These are phyloP conservation scores for Turritopsis rubra DNA, from an alignment of 30 jellyfish, hydroid and myxozoan genomes.

Conservation along the genomic window DNA sequence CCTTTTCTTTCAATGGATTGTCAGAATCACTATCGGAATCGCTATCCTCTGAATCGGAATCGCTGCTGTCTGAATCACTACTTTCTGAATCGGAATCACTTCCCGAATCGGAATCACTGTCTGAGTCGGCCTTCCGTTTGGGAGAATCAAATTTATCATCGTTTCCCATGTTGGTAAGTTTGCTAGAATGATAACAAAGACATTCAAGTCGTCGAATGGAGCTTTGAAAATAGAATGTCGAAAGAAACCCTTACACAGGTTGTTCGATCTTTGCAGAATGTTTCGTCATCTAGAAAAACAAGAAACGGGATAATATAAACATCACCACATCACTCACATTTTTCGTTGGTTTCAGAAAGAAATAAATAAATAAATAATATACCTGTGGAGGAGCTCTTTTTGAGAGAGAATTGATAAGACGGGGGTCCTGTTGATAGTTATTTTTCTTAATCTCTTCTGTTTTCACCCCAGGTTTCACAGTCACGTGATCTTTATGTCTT, in stretches of 20 bases:
- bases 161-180: slow-evolving; percentile 9
- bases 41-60: slow-evolving; percentile 51
- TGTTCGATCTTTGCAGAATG: background rate
- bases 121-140: slow-evolving; percentile 51
- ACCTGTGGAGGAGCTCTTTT: background rate
- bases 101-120: slow-evolving; percentile 57
- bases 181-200: background rate
- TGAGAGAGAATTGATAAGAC: background rate
- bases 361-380: too few relatives aligned
- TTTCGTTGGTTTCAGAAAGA: too few relatives aligned
- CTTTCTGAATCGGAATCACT: slow-evolving; percentile 44
- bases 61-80: slow-evolving; percentile 27
- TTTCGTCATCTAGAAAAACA: background rate
- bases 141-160: slow-evolving; percentile 85
- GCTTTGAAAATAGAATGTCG: too few relatives aligned
- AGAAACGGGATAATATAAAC: too few relatives aligned
- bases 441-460: background rate
- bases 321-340: too few relatives aligned
- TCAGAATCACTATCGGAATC: slow-evolving; percentile 61
- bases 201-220: too few relatives aligned
- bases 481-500: background rate
- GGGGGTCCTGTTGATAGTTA: background rate
- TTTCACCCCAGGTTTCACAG: background rate
- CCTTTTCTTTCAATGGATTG: background rate
- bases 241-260: background rate